Base-by-base conservation (phyloP, 2,888 invertebrate genomes). In the Netelia inedita region DNA sequence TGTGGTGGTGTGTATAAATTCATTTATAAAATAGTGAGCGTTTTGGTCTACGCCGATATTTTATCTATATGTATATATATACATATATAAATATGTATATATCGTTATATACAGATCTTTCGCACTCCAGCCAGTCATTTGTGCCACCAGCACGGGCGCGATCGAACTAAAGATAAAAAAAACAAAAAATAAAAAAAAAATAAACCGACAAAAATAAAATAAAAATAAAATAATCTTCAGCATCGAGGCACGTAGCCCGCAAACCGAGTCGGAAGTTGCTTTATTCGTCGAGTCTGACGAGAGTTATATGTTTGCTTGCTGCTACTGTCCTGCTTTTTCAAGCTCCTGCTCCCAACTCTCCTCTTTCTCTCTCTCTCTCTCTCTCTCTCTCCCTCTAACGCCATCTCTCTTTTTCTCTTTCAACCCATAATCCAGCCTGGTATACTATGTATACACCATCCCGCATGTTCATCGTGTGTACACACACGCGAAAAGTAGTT, bases 251-350 rank as follows among this genome's bases (percentile, higher is more conserved):
- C 61, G 28, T 23, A 57, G 63, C 63, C 28, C 75, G 10, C 63
- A 55, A 81, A 69, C 63, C 69, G 75, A 75, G 19, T 57, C 28
- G 75, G 55, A 75, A 75, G 75, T 75, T 69, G 81, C 63, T 75
- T 55, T 46, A 55, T 81, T 69, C 69, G 69, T 69, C 53, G 53
- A 2, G 63, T 43, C 46, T 79, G 71, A 75, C 57, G 71, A 71
- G 71, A 46, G 57, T 68, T 68, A 46, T 82, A 71, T 71, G 43
- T 68, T 59, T 75, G 23, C n/a, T 57, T 57, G 35, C 69, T 57
- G 43, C 21, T 63, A 9, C 69, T 57, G 35, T n/a, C 16, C 55
- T 14, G 19, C 57, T 65, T 11, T 41, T 59, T 16, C 65, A 14
- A 11, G 19, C 14, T 35, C 21, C 53, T 28, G 23, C 21, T 50